Base-by-base conservation (phyloP, 2,797 vertebrate species). In the Leptoclinus maculatus region DNA sequence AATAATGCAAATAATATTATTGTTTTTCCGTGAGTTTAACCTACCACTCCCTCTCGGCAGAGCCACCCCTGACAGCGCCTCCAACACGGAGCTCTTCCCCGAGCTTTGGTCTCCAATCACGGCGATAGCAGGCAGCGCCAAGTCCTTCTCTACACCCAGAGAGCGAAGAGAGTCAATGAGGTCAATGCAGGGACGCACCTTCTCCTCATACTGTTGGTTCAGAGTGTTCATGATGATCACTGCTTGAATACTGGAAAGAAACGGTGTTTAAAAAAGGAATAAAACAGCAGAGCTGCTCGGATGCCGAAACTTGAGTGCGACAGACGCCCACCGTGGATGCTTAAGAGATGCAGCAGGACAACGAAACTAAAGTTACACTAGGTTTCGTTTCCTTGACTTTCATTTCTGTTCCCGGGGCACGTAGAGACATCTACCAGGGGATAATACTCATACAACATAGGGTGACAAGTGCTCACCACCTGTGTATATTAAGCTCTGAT, bases 61-160 rank as follows among this genome's bases (percentile, higher is more conserved):
- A 59, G 96, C 78, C 25, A 98, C 95, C 5, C 97, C 97, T 0
- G 97, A 97, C 60, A 99, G 93, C 6, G 97, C 97, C 92, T 99
- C 97, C 38, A 98, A 85, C 79, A 98, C 96, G 0, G 97, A 98
- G 80, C 97, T 98, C 94, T 99, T 99, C 74, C 97, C 97, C 0
- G 97, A 98, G 90, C 97, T 98, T 88, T 98, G 97, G 92, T 99
- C 97, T 76, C 97, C 97, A 0, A 98, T 97, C 71, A 98, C 97
- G 0, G 96, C 96, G 0, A 99, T 97, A 0, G 96, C 92, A 0
- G 97, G 97, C 79, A 99, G 89, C 5, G 91, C 92, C 87, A 98
- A 75, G 64, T 98, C 96, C 87, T 95, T 95, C 76, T 97, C 96
- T 36, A 98, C 91, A 0, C 97, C 96, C 7, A 98, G 91, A 19